Evolutionary conservation across 1,140 invertebrate species (phyloP), one percentile per base, ranked within the genome.

Genomic region (Monomorium pharaonis): DNA sequence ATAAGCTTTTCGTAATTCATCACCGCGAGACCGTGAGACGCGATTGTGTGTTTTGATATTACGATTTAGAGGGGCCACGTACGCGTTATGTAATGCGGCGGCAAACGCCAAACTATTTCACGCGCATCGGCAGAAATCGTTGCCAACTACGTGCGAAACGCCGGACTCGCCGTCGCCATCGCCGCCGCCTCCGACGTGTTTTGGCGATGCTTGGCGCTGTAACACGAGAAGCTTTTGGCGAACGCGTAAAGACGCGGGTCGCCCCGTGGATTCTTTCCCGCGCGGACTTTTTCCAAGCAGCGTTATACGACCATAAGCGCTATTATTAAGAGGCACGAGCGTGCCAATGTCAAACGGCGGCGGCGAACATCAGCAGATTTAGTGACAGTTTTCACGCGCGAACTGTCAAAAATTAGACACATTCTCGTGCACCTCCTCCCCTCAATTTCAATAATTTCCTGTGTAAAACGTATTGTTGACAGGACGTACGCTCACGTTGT

Each of bases 51-150:
- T 84, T 84, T 77, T 47, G 76, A 37, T 58, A 81, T 88, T 77
- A 76, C 69, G 18, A 70, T 86, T 18, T 51, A 54, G 18, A 62
- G 58, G 42, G 18, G 9, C 37, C 12, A 51, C 27, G 16, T 76
- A 60, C 4, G 51, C 42, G 24, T 94, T 93, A 91, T 91, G 89
- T 92, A 93, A 94, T 44, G 33, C 75, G 37, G 63, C 58, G 47
- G 74, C 83, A 88, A 93, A 93, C 84, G 93, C 91, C 92, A 93
- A 95, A 94, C 93, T 90, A 92, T 93, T 94, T 93, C 91, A 93
- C 92, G 91, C 91, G 90, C 92, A 94, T 94, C 93, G 93, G 90
- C 91, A 94, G 94, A 94, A 94, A 94, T 92, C 91, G 87, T 86
- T 95, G 94, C 94, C 94, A 94, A 94, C 91, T 92, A 92, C 91